phyloP scores from a whole-genome alignment of 2,888 invertebrate genomes.

The Drosophila subsilvestris region DNA sequence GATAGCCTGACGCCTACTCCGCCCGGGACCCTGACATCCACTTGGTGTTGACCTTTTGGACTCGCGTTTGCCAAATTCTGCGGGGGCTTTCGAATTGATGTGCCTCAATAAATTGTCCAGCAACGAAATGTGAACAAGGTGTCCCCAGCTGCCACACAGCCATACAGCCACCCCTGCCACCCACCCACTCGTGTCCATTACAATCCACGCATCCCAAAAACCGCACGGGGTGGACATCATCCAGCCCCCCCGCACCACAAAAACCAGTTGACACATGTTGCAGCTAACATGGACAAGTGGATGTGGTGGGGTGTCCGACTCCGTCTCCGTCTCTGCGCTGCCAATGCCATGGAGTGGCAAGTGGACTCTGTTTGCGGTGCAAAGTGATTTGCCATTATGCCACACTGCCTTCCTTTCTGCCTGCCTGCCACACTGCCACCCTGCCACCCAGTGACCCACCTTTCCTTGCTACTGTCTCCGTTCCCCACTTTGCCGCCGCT shows the following conservation, averaged over 20 bases:
- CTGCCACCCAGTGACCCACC: neutral
- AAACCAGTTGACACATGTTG: conserved; percentile 70
- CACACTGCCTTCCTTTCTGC: neutral
- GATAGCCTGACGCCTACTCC: conserved; percentile 4
- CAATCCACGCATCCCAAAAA: conserved; percentile 30
- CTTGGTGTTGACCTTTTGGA: conserved; percentile 18
- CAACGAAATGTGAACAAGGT: conserved; percentile 29
- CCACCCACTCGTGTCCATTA: conserved; percentile 21
- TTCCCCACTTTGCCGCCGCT: conserved; percentile 18
- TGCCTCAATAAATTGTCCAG: conserved; percentile 46
- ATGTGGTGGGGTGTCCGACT: conserved; percentile 16
- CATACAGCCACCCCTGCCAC: neutral
- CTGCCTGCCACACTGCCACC: neutral
- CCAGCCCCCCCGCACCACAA: conserved; percentile 11
- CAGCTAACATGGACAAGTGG: conserved; percentile 44
- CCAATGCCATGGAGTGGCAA: conserved; percentile 21
- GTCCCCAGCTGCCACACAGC: neutral
- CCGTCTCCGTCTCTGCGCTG: neutral
- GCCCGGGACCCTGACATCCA: conserved; percentile 11
- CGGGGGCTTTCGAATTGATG: conserved; percentile 44
- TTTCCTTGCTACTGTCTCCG: neutral
- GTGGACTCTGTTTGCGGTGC: conserved; percentile 55
- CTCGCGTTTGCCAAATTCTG: conserved; percentile 21
- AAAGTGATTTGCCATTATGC: conserved; percentile 61
- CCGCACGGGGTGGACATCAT: conserved; percentile 21